Evolutionary conservation across 1,140 invertebrate genomes (phyloP).

Genomic region (Goniozus legneri): DNA sequence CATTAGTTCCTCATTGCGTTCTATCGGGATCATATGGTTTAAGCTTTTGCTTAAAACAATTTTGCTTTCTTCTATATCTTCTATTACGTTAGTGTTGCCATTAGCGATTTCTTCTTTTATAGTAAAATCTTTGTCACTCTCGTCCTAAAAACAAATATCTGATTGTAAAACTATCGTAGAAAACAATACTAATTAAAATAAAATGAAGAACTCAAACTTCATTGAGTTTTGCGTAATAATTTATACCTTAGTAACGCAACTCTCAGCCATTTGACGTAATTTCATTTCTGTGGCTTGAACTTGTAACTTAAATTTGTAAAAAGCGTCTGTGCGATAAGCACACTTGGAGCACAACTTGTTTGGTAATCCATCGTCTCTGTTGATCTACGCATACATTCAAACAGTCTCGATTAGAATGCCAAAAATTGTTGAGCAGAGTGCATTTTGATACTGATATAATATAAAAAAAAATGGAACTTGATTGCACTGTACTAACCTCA

Average conservation of each 20-base stretch:
- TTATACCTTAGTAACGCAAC: slow-evolving; percentile 8
- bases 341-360: slow-evolving; percentile 46
- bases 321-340: slow-evolving; percentile 40
- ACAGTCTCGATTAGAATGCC: not conserved
- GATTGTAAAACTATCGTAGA: too few relatives aligned
- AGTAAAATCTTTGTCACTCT: too few relatives aligned
- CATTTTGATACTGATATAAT: too few relatives aligned
- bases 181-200: not conserved
- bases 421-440: not conserved
- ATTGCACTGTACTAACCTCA: slow-evolving; percentile 40
- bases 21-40: not conserved
- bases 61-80: not conserved
- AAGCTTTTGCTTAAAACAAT: not conserved
- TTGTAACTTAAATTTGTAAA: slow-evolving; percentile 42
- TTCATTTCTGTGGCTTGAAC: slow-evolving; percentile 44
- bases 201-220: not conserved
- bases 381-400: slow-evolving; percentile 39
- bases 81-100: not conserved
- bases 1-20: not conserved
- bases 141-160: too few relatives aligned
- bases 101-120: not conserved
- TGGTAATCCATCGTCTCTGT: slow-evolving; percentile 41
- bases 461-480: too few relatives aligned
- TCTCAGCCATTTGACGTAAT: slow-evolving; percentile 38
- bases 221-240: slow-evolving; percentile 9